These are phyloP conservation scores for Dendrophyllia cribrosa DNA, from an alignment of 64 coral and sea anemone species.

Conservation along the genomic window DNA sequence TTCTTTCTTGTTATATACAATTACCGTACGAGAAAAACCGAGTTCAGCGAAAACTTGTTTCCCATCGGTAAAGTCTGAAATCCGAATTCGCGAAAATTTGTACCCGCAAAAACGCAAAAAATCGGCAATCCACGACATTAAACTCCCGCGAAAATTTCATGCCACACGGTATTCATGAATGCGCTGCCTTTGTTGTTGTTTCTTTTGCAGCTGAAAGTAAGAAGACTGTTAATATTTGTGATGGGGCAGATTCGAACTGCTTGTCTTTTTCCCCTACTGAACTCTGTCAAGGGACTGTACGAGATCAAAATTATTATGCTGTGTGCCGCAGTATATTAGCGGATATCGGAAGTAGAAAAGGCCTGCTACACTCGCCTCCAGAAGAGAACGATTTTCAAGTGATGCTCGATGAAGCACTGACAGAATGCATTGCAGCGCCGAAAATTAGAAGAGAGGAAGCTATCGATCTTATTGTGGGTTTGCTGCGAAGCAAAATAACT, in stretches of 20 bases:
- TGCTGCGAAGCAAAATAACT: conserved; percentile 16
- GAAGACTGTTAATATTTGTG: conserved; percentile 2
- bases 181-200: not conserved
- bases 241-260: conserved; percentile 48
- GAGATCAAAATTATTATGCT: conserved; percentile 85
- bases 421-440: not conserved
- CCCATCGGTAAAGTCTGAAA: no score
- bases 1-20: no score
- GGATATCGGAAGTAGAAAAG: conserved; percentile 2
- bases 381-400: not conserved
- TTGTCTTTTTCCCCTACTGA: conserved; percentile 52
- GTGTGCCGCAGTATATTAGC: conserved; percentile 77
- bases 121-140: no score
- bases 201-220: conserved; percentile 15
- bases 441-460: conserved; percentile 26
- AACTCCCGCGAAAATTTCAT: no score
- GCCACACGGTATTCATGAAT: no score
- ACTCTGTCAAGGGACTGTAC: conserved; percentile 53
- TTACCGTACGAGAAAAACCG: no score
- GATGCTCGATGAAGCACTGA: not conserved
- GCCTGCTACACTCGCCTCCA: conserved; percentile 73
- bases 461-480: conserved; percentile 13
- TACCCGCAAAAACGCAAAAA: no score
- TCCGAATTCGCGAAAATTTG: no score
- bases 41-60: no score